Evolutionary conservation across 1,140 invertebrate genomes (phyloP), one percentile per base, ranked within the genome.

Genomic region (Zaprionus taronus): DNA sequence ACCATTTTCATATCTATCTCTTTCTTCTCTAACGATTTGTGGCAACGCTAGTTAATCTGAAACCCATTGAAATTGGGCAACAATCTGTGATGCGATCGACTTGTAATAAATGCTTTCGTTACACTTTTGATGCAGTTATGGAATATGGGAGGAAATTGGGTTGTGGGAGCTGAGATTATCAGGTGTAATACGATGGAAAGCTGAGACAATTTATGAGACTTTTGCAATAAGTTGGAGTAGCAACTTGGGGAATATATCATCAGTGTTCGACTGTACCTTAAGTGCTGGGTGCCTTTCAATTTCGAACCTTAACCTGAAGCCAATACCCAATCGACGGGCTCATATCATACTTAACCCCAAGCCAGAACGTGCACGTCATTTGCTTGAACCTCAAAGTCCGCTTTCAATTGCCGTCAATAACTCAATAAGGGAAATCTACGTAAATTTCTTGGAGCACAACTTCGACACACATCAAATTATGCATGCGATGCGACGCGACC

Each of bases 401-500:
- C 75, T 80, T 85, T 85, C 81, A 83, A 89, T 89, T 89, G 81
- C 81, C 81, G 83, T 69, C 86, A 85, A 90, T 90, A 90, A 90
- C 85, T 90, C 82, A 90, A 90, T 90, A 90, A 80, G 28, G 28
- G 56, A 75, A 77, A 67, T 80, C 26, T 66, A 63, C 57, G 73
- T 67, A 64, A 63, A 72, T 72, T 72, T 70, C 72, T 41, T 51
- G 71, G 17, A 55, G 61, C 55, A 36, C 74, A 80, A 62, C 77
- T 83, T 78, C 85, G 85, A 84, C 81, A 90, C 85, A 89, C 81
- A 89, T 81, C 78, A 87, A 81, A 87, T 87, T 89, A 87, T 87
- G 85, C 81, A 89, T 89, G 85, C 81, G 76, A 87, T 80, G 77
- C 69, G 77, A 65, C 75, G 67, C 79, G 69, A 72, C 73, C 77